Conservation (phyloP, 2,113 vertebrate genomes). For the Eretmodus cyanostictus region DNA sequence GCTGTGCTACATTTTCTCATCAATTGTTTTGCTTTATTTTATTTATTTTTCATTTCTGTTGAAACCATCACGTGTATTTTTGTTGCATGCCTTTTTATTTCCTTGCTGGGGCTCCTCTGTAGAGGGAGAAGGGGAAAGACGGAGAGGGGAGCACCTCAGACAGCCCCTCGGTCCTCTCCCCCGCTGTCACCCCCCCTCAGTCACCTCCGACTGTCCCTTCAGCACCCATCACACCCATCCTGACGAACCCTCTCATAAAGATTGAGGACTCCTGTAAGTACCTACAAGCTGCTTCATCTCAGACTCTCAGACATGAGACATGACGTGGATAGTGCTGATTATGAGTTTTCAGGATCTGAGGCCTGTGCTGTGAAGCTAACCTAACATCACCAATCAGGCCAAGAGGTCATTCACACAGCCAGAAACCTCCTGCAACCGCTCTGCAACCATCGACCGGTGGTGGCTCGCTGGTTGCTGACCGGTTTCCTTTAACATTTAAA, state of each 20-base stretch:
- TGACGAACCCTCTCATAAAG: conserved; percentile 76
- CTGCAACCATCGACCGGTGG: not conserved
- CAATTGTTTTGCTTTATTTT: not conserved
- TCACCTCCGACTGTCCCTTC: conserved; percentile 74
- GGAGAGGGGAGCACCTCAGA: conserved; percentile 57
- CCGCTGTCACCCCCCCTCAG: conserved; percentile 71
- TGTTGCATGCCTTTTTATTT: conserved; percentile 53
- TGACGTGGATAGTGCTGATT: not conserved
- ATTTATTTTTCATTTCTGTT: conserved; percentile 28
- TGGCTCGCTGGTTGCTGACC: fast-evolving
- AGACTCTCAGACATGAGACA: not conserved
- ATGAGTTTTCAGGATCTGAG: not conserved
- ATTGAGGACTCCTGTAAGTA: conserved; percentile 86
- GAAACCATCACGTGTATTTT: conserved; percentile 52
- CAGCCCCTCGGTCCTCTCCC: conserved; percentile 67
- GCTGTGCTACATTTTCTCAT: not conserved
- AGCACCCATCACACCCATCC: conserved; percentile 66
- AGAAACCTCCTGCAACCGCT: not conserved
- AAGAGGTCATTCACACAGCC: not conserved
- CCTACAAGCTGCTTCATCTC: not conserved
- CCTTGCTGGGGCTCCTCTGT: conserved; percentile 64
- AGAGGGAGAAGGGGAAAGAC: conserved; percentile 84
- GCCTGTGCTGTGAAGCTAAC: not conserved
- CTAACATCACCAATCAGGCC: not conserved
- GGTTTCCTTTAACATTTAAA: not conserved